Base-by-base conservation (phyloP, 2,797 vertebrate genomes). In the Artibeus lituratus region DNA sequence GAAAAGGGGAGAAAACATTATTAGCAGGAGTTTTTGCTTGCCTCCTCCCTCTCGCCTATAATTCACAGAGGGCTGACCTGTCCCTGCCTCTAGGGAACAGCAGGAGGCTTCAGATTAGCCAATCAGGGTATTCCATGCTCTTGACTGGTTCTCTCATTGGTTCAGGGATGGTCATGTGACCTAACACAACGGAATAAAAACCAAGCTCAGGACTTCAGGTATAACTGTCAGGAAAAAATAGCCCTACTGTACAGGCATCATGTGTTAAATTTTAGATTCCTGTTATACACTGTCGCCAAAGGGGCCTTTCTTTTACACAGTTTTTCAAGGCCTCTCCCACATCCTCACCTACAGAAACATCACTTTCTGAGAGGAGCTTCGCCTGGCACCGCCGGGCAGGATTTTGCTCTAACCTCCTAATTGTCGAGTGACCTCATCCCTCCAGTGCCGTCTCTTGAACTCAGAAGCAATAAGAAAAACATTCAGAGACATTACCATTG, bases 401-500 rank as follows among this genome's bases (percentile, higher is more conserved):
- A 3, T n/a, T 87, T 73, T 35, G 14, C 73, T 16, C 1, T 51
- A 10, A 37, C 18, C 29, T 59, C 42, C 37, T 35, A 24, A n/a
- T 62, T 32, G 15, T 1, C 37, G 15, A 29, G 8, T 39, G 19
- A 53, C 26, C 89, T 90, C n/a, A 39, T 32, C 82, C 53, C 47
- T 49, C n/a, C 59, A 76, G 29, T 72, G 32, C 90, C 90, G 77
- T 24, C 82, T 94, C 57, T 62, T 82, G 35, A 89, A 57, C 80
- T 95, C 49, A 59, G 10, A 16, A 42, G 42, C 65, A 81, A 80
- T 82, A 39, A 70, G 57, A 69, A 92, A 94, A 88, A 83, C 21
- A 87, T 90, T 87, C 29, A 67, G 80, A 92, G 94, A 62, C 39
- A 89, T 82, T 65, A 39, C 29, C 69, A 91, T 78, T 10, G 26